phyloP scores from a whole-genome alignment of 2,888 invertebrate genomes.

The Norana najaformis region DNA sequence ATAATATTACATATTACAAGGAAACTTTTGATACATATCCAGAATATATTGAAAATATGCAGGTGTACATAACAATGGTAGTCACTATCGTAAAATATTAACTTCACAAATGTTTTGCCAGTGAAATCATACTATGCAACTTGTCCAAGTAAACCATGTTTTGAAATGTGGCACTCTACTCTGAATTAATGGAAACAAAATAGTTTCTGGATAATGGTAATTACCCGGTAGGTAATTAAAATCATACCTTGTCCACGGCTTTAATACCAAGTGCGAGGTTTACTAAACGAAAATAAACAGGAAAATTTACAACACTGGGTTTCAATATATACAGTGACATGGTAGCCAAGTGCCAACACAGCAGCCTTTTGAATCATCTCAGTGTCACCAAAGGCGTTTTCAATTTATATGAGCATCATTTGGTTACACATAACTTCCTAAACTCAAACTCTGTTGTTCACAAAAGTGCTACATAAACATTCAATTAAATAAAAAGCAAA shows the following conservation, averaged over 20 bases:
- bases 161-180: background rate
- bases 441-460: too few species aligned
- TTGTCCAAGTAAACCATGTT: background rate
- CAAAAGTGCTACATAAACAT: too few species aligned
- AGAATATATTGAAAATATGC: background rate
- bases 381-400: too few species aligned
- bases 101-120: background rate
- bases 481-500: too few species aligned
- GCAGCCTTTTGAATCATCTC: too few species aligned
- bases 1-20: background rate
- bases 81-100: background rate
- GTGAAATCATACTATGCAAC: background rate
- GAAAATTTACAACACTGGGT: background rate
- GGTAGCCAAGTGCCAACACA: too few species aligned
- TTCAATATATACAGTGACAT: background rate
- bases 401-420: too few species aligned
- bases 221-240: background rate
- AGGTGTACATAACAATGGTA: background rate
- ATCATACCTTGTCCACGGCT: slow-evolving; percentile 1
- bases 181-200: background rate
- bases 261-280: background rate
- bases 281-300: background rate
- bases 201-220: background rate
- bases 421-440: too few species aligned
- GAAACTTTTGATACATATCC: background rate